These are phyloP conservation scores for Casuarius casuarius DNA, from an alignment of 2,113 vertebrate genomes.

Conservation along the genomic window DNA sequence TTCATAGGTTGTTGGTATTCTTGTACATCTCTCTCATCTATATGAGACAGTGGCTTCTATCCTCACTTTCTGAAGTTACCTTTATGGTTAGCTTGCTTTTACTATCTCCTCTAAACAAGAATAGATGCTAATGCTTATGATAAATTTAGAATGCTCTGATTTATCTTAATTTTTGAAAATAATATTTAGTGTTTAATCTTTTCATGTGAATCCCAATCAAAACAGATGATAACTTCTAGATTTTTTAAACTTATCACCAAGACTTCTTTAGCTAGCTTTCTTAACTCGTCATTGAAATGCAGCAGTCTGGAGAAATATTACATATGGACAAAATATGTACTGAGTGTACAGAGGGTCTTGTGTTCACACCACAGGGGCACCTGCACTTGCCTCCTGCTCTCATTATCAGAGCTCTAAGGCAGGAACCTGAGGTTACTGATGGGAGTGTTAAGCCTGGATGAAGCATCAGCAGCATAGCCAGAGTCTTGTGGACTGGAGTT, in stretches of 20 bases:
- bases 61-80: not conserved
- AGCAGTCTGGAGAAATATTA: not conserved
- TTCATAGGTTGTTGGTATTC: not conserved
- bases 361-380: rapidly evolving
- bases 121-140: not conserved
- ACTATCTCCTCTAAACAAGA: not conserved
- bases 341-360: not conserved
- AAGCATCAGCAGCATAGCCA: rapidly evolving
- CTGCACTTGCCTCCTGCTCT: not conserved
- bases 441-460: not conserved
- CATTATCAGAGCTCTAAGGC: not conserved
- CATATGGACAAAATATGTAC: not conserved
- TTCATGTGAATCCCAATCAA: not conserved
- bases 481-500: not conserved
- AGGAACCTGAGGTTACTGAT: too few relatives aligned
- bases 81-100: not conserved
- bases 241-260: not conserved
- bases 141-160: not conserved
- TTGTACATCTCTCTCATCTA: not conserved
- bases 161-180: not conserved
- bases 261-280: not conserved
- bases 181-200: not conserved
- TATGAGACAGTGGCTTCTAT: not conserved
- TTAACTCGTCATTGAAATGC: too few relatives aligned
- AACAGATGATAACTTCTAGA: rapidly evolving